Base-by-base conservation (phyloP, 23 tunicate genomes). In the Halocynthia aurantium region DNA sequence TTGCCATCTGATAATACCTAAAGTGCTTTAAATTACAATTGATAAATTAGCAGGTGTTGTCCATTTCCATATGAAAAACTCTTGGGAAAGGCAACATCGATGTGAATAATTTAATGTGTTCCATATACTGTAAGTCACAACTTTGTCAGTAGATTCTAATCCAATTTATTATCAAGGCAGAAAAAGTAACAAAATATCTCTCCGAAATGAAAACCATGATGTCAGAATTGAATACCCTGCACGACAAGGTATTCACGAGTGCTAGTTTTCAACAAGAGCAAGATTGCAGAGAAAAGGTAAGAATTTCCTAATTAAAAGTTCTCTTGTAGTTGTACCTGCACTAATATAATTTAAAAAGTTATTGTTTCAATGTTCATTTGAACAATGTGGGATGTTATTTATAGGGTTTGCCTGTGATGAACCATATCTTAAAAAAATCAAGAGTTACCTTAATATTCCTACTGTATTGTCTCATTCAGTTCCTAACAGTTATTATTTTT, bases 141-240 rank as follows among this genome's bases (percentile, higher is more conserved):
- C 17, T n/a, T 58, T 58, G n/a, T 5, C 5, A 19, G 17, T 19
- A 22, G 13, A 67, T 18, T 15, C 31, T 67, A 15, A n/a, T 19
- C 49, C 12, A 2, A 50, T 15, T 5, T 67, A 55, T 53, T 55
- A 67, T 71, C 9, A 77, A 86, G 91, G 74, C 81, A 52, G 94
- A 70, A 68, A 88, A 88, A 73, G 78, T 80, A 31, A 22, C 58
- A 52, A 88, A 88, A 68, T 88, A 78, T 74, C 55, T 88, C 6
- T 57, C 51, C 20, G 85, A 88, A 61, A 78, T 88, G 87, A 62
- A 79, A 50, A 31, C 18, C 53, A 78, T 88, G 55, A 22, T 78
- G 80, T 52, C 67, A 18, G 87, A 83, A n/a, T 21, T 88, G 51
- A 69, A 78, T 21, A 15, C 11, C 17, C 88, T 78, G 9, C 84